Base-by-base conservation (phyloP, 1,140 invertebrate species). In the Papilio polyxenes region DNA sequence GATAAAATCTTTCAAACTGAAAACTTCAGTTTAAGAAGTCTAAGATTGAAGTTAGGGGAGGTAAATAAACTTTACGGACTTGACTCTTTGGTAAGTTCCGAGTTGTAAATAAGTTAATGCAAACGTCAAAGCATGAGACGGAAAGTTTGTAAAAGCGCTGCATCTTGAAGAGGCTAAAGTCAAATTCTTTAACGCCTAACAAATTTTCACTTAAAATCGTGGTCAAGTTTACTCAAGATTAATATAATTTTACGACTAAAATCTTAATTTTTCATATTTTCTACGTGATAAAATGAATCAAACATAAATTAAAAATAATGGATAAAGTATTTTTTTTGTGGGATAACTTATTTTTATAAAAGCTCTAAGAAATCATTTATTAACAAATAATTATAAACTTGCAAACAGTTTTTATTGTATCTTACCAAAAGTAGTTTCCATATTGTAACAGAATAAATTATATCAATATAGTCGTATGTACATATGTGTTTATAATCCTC, bases 21-120 rank as follows among this genome's bases (percentile, higher is more conserved):
- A 69, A 69, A 69, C 65, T 72, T 72, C 13, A 37, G 23, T 72
- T 72, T 72, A 72, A 15, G 31, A 72, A 72, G 23, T 69, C 62
- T 69, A 69, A 69, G 65, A 37, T 65, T 72, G 65, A 37, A 72
- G 65, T 72, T 72, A 72, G 37, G 65, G 31, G 31, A 72, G 65
- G 65, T 72, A 72, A 72, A 72, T 72, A 72, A 72, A 72, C 65
- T 72, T 72, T 37, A 11, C 13, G 65, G 65, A 72, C 65, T 72
- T 72, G 65, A 72, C 3, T 65, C 65, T 72, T 37, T 72, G 65
- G 31, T 72, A 72, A 37, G 65, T 72, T 72, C 65, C 23, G 31
- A 72, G 31, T 72, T 72, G 65, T 72, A 72, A 72, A 72, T 72
- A 72, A 72, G 65, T 72, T 72, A 72, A 72, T 13, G 65, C 65